phyloP scores from a whole-genome alignment of 23 tunicate genomes.

The Phallusia fumigata region DNA sequence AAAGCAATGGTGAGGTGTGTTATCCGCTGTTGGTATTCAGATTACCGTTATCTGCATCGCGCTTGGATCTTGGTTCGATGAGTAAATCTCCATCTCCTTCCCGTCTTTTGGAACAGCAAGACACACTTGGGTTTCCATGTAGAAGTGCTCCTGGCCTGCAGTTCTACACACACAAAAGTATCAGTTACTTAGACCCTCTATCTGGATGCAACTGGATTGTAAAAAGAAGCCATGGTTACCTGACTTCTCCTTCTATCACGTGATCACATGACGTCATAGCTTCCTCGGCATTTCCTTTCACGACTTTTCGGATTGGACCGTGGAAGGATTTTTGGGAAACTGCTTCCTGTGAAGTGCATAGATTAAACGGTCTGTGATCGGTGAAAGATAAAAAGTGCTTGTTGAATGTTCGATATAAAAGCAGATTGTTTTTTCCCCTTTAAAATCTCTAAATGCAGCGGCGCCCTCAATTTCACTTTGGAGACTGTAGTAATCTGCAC shows the following conservation, averaged over 20 bases:
- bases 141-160: conserved; percentile 92
- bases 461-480: too few relatives aligned
- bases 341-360: conserved; percentile 66
- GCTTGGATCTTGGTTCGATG: conserved; percentile 67
- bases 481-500: too few relatives aligned
- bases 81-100: conserved; percentile 78
- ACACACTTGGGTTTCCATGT: conserved; percentile 86
- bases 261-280: conserved; percentile 64
- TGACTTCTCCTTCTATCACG: conserved; percentile 53
- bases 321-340: conserved; percentile 65
- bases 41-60: conserved; percentile 43
- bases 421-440: too few relatives aligned
- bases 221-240: conserved; percentile 15
- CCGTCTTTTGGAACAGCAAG: conserved; percentile 74
- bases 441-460: too few relatives aligned
- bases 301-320: conserved; percentile 17
- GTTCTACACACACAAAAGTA: conserved; percentile 13
- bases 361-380: too few relatives aligned
- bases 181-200: too few relatives aligned
- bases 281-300: conserved; percentile 47
- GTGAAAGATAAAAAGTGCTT: too few relatives aligned
- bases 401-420: too few relatives aligned
- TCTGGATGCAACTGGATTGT: too few relatives aligned
- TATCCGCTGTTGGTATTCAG: too few relatives aligned
- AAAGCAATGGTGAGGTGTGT: too few relatives aligned